phyloP scores from a whole-genome alignment of 2,113 vertebrate species.

The Myodes glareolus region DNA sequence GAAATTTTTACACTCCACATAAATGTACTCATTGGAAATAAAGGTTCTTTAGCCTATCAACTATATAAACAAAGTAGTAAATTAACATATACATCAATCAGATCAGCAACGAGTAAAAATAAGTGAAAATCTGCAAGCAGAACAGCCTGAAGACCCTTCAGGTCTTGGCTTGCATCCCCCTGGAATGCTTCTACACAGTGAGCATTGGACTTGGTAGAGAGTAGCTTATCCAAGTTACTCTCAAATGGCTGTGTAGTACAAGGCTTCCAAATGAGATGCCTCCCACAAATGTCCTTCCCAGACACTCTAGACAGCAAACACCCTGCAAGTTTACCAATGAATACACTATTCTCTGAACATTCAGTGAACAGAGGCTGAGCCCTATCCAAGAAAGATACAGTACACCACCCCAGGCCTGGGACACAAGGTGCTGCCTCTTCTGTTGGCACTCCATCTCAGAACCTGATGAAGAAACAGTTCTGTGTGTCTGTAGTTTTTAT shows the following conservation, averaged over 20 bases:
- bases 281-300: neutral
- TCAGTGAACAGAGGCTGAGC: neutral
- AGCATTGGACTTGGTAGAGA: neutral
- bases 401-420: neutral
- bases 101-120: neutral
- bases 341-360: neutral
- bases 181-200: neutral
- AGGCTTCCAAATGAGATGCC: neutral
- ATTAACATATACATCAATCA: neutral
- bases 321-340: neutral
- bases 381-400: neutral
- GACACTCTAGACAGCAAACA: neutral
- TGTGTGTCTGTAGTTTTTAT: neutral
- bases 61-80: neutral
- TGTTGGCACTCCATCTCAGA: neutral
- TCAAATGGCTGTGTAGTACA: neutral
- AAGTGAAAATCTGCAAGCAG: neutral
- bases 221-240: neutral
- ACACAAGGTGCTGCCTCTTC: neutral
- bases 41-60: neutral
- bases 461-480: neutral
- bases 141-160: neutral
- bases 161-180: neutral
- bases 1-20: constrained; percentile 11
- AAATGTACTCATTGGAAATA: neutral